Percentiles rank a stretch among this genome's conserved stretches.
Conservation (phyloP, 2,113 vertebrate species). For the Microcebus lehilahytsara region DNA sequence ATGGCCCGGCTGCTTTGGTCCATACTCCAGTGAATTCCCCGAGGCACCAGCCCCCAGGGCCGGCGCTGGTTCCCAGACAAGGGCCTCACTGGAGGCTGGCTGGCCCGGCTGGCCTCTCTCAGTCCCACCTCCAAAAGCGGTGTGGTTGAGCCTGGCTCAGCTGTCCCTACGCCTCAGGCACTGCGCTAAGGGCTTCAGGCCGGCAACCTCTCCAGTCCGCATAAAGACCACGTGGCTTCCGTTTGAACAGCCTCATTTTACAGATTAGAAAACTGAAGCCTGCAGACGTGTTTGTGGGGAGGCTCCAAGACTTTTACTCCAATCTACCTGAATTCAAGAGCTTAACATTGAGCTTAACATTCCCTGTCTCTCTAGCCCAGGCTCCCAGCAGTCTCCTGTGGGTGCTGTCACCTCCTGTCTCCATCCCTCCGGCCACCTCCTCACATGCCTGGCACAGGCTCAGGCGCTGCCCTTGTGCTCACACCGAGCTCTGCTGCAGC, state of each 20-base stretch:
- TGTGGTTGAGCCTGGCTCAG: fast-evolving
- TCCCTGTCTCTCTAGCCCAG: too few relatives aligned
- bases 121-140: not conserved
- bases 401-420: not conserved
- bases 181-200: not conserved
- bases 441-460: too few relatives aligned
- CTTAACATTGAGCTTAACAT: not conserved
- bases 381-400: fast-evolving
- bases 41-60: fast-evolving
- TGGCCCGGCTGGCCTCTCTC: too few relatives aligned
- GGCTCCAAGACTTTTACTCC: not conserved
- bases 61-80: not conserved
- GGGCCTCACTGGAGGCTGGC: not conserved
- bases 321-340: not conserved
- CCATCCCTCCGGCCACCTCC: fast-evolving
- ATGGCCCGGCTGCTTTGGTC: not conserved
- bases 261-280: not conserved
- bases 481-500: not conserved
- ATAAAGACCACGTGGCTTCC: too few relatives aligned
- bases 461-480: not conserved
- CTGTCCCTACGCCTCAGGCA: not conserved
- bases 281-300: not conserved
- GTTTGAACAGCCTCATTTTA: not conserved
- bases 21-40: not conserved
- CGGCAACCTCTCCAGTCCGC: not conserved